Evolutionary conservation across 1,140 invertebrate genomes (phyloP), one percentile per base, ranked within the genome.

Genomic region (Rhyacophila brunnea): DNA sequence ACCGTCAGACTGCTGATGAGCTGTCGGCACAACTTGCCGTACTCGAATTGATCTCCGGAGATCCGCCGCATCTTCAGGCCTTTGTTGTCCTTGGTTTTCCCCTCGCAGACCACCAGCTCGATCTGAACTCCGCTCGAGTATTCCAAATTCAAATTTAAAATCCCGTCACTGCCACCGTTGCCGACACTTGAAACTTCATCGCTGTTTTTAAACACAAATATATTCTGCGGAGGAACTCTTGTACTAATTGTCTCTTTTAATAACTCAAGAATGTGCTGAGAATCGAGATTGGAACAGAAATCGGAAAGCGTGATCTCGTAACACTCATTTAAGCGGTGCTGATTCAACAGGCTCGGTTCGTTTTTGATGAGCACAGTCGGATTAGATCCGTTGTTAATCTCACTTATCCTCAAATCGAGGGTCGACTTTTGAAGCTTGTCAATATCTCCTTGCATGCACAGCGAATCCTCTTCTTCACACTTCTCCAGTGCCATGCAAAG

Each of bases 1-100:
- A 88, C 88, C 61, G 87, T 89, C 74, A 96, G 89, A 70, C 91
- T 92, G 43, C 90, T 90, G 42, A 96, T 90, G 48, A 96, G 77
- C 71, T 95, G 91, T 69, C 94, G 89, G 75, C 93, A 96, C 11
- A 96, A 82, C 71, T 92, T 90, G 59, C 89, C 91, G 71, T 95
- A 96, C 70, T 93, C 90, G 58, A 89, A 80, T 72, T 92, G 90
- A 75, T 96, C 93, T 1, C 94, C 94, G 0, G 92, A 95, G 60
- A 96, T 93, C 70, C 92, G 81, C 54, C 93, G 78, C 83, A 96
- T 87, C 69, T 95, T 95, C 56, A 96, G 82, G 6, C 92, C 91
- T 65, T 92, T 93, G 42, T 87, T 84, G 68, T 89, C 87, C 60
- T 84, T 84, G 45, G 79, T 81, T 58, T 87, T 87, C 19, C 85